Base-by-base conservation (phyloP, 2,797 vertebrate genomes). In the Brotula barbata region DNA sequence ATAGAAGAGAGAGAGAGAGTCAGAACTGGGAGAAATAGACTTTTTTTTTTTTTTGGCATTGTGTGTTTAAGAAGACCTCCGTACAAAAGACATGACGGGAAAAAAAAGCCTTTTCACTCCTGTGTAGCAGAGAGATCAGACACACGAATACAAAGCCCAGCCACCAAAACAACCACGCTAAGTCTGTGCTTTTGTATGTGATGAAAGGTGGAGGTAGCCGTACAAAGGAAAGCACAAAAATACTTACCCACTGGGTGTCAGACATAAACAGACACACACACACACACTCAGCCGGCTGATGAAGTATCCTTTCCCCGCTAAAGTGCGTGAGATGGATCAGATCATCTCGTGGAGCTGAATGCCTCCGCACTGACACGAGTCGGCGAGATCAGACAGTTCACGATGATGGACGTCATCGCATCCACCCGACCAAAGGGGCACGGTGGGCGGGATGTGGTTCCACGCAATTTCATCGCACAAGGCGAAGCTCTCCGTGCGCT, bases 281-380 rank as follows among this genome's bases (percentile, higher is more conserved):
- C 31, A 9, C 25, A 50, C 13, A 54, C 19, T 36, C 31, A 47
- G 4, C 25, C 8, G 25, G 82, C 93, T 93, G 84, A 94, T 94
- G 50, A 94, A 92, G 89, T 95, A 94, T 33, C 91, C 91, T 66
- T 93, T 92, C 56, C 93, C 93, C 37, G 91, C 93, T 2, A 93
- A 86, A 3, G 84, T 55, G 12, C 94, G 92, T 47, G 93, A 93
- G 79, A 96, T 92, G 76, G 95, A 93, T 56, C 90, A 88, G 73
- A 95, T 94, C 92, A 93, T 94, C 87, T 94, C 94, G 80, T 94
- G 94, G 64, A 93, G 91, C 79, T 95, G 93, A 71, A 95, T 91
- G 58, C 94, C 90, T 41, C 93, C 92, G 86, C 95, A 92, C 93
- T 93, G 68, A 94, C 65, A 9, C 89, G 55, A 10, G 91, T 94